Base-by-base conservation (phyloP, 2,113 vertebrate species). In the Pavo muticus region DNA sequence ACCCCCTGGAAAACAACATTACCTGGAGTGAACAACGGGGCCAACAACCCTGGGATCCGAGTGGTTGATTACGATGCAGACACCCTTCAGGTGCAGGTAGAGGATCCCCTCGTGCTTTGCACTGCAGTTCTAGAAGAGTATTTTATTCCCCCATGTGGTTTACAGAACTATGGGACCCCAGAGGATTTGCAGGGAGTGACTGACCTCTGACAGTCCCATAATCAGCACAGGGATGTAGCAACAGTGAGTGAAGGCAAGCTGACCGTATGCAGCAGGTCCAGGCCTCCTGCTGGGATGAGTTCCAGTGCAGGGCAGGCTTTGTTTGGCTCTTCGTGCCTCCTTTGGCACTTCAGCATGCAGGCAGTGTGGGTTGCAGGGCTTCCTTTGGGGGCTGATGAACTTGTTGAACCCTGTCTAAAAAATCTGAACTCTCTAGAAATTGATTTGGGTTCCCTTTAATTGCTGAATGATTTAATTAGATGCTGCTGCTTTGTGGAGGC, bases 11-110 rank as follows among this genome's bases (percentile, higher is more conserved):
- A 99, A 95, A 99, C 99, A 71, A 99, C 99, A 0, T 96, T 99
- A 50, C 98, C 98, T 35, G 99, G 99, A 54, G 99, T 99, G 18
- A 79, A 72, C 54, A 97, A 99, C 7, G 99, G 99, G 47, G 98
- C 99, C 78, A 99, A 99, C 97, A 99, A 99, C 87, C 99, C 99
- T 72, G 99, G 98, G 27, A 99, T 99, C 67, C 98, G 99, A 10
- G 74, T 99, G 69, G 96, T 99, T 20, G 59, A 98, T 73, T 99
- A 99, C 2, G 98, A 99, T 89, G 97, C 42, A 45, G 84, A 96
- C 95, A 99, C 98, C 4, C 98, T 99, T 61, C 92, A 97, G 15
- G 97, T 99, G 78, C 84, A 99, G 98, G 99, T 99, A 98, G 85
- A 97, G 85, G 14, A 32, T 69, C 19, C 65, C 47, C 3, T 0